Base-by-base conservation (phyloP, 2,888 invertebrate genomes). In the Pandemis heparana region DNA sequence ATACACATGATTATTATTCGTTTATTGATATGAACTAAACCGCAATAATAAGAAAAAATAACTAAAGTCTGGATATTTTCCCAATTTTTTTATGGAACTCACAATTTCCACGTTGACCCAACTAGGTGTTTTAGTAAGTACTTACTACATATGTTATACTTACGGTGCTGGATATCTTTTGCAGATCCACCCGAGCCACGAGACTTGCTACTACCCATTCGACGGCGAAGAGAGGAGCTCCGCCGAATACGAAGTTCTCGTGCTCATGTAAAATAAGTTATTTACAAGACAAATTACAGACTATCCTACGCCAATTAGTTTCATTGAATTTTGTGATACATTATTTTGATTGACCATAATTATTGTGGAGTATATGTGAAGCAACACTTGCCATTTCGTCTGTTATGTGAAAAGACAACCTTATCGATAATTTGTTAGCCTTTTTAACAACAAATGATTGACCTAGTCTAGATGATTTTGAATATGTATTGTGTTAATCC, bases 171-270 rank as follows among this genome's bases (percentile, higher is more conserved):
- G 8, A 0, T 53, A 2, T 53, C 53, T 12, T 62, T 92, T 94
- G 12, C 89, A 96, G 95, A 95, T 96, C 38, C 96, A 96, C 79
- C 95, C 95, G 0, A 96, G 95, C 76, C 96, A 96, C 82, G 95
- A 93, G 23, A 87, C 90, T 38, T 95, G 96, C 80, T 96, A 96
- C 87, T 95, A 96, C 77, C 96, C 96, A 8, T 96, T 95, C 85
- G 96, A 95, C 72, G 96, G 97, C 0, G 95, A 95, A 83, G 97
- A 97, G 84, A 89, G 95, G 77, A 94, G 91, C 71, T 95, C 96
- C 75, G 85, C 91, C 0, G 95, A 96, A 77, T 97, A 97, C 88
- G 97, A 97, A 87, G 95, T 96, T 66, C 95, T 97, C 6, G 96
- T 96, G 43, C 88, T 93, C 12, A 78, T 92, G 83, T 94, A 86